Evolutionary conservation across 1,140 invertebrate genomes (phyloP).

Genomic region (Panulirus ornatus): DNA sequence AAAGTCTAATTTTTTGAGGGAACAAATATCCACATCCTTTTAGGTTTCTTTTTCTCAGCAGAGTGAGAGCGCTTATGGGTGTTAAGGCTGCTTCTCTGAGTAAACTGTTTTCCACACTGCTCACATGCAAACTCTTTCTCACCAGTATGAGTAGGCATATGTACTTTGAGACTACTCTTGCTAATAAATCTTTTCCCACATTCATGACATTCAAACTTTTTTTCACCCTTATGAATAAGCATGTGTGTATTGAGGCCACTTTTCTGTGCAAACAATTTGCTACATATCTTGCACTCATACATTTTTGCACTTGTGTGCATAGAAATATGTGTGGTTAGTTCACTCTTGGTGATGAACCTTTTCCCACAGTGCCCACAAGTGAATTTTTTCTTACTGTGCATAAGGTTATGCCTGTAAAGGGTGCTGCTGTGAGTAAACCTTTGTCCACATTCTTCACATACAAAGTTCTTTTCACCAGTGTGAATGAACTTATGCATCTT

Average conservation of each 20-base stretch:
- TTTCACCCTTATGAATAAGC: neutral
- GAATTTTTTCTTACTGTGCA: neutral
- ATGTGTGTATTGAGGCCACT: neutral
- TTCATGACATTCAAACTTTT: neutral
- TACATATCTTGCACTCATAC: neutral
- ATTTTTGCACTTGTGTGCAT: neutral
- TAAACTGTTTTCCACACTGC: neutral
- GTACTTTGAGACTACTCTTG: neutral
- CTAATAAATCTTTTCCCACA: neutral
- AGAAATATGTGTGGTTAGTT: neutral
- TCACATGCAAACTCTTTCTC: neutral
- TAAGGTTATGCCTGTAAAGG: neutral
- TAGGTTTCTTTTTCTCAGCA: neutral
- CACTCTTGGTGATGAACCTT: neutral
- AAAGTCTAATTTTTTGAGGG: neutral
- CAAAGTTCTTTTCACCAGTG: slow-evolving; percentile 21
- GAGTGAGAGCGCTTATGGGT: neutral
- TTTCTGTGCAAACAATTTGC: neutral
- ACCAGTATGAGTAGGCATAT: neutral
- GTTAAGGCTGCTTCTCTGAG: neutral
- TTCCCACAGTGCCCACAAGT: neutral
- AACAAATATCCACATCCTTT: neutral
- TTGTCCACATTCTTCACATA: slow-evolving; percentile 17
- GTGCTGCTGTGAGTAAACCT: neutral
- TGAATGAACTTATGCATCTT: neutral